Base-by-base conservation (phyloP, 2,888 invertebrate genomes). In the Gonocerus acuteangulatus region DNA sequence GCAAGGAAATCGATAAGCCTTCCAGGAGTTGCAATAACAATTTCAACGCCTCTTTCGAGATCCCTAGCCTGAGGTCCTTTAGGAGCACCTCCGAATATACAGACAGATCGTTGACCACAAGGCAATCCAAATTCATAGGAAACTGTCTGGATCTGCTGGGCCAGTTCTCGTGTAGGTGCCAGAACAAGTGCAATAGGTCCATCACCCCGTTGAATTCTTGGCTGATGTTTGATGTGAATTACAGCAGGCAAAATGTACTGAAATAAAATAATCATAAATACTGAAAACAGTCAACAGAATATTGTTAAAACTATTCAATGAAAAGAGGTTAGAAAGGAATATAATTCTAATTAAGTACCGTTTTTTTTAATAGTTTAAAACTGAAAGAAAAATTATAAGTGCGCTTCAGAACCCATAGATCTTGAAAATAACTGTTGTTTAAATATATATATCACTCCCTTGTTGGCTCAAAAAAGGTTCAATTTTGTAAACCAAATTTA, bases 21-120 rank as follows among this genome's bases (percentile, higher is more conserved):
- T 47, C 96, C 96, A 2, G 96, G 96, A 15, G 96, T 96, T 1
- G 96, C 96, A 67, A 96, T 95, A 65, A 92, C 85, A 71, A 96
- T 93, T 76, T 96, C 95, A 52, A 93, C 91, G 15, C 95, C 95
- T 65, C 88, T 79, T 74, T 89, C 88, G 61, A 92, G 75, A 71
- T 87, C 86, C 60, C 86, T 79, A 0, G 89, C 87, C 73, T 96
- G 96, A 7, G 91, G 91, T 32, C 91, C 93, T 74, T 95, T 96
- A 0, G 95, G 93, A 1, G 97, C 95, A n/a, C 97, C 97, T 47
- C 97, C 97, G 74, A 96, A 99, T 42, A 96, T 85, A 73, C 96
- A 97, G 0, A 93, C 92, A 74, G 93, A 93, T 44, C 90, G 81
- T 32, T 95, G 87, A 69, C 86, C 83, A 19, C 94, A 90, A 62